A percentile compares a stretch with the other conserved stretches of the same genome.
phyloP scores from a whole-genome alignment of 1,140 invertebrate species.

The Cydia splendana region DNA sequence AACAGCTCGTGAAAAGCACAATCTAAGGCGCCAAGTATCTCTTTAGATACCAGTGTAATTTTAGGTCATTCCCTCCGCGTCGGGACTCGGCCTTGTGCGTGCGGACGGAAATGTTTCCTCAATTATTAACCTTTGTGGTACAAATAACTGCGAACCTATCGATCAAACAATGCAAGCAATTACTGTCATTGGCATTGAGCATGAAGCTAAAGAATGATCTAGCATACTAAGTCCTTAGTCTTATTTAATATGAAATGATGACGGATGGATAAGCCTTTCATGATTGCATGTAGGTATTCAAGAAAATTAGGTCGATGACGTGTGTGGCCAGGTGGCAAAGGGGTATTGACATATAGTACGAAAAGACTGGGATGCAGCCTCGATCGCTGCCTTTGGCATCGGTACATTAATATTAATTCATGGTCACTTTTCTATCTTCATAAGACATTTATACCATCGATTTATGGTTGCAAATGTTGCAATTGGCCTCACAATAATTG shows the following conservation, averaged over 20 bases:
- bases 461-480: neutral
- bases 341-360: no score
- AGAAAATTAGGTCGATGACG: neutral
- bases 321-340: neutral
- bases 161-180: conserved; percentile 40
- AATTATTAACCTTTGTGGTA: conserved; percentile 43
- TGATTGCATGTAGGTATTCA: conserved; percentile 5
- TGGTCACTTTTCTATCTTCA: neutral
- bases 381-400: neutral
- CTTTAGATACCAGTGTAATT: conserved; percentile 44
- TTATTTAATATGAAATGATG: neutral
- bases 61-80: conserved; percentile 63
- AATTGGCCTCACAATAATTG: neutral
- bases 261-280: neutral
- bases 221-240: conserved; percentile 37
- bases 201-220: conserved; percentile 40
- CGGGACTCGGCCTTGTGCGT: conserved; percentile 51
- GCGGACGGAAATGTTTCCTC: conserved; percentile 41
- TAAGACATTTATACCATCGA: neutral
- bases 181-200: conserved; percentile 39
- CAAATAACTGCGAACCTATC: conserved; percentile 34
- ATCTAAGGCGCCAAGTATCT: conserved; percentile 15
- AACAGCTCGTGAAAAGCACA: conserved; percentile 1
- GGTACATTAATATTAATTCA: neutral
- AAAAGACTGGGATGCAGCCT: neutral